A percentile compares a stretch with the other conserved stretches of the same genome.
phyloP scores from a whole-genome alignment of 2,113 vertebrate species.

The Trachemys scripta region DNA sequence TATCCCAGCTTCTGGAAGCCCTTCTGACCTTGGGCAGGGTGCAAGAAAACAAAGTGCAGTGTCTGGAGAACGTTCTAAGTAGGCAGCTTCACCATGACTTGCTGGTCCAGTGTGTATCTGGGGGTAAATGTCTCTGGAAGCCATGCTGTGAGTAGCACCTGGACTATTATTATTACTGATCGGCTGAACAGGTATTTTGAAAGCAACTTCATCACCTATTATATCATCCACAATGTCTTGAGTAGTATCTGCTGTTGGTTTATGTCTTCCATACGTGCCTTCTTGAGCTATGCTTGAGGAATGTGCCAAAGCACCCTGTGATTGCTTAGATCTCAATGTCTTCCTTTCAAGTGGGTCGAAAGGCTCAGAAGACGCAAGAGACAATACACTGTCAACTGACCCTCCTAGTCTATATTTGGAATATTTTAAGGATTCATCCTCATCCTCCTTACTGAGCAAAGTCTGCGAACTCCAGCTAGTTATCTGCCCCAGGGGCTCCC shows the following conservation, averaged over 20 bases:
- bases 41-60: background rate
- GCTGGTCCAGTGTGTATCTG: background rate
- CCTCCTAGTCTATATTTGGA: background rate
- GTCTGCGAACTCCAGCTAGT: background rate
- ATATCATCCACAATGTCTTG: constrained; percentile 36
- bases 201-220: constrained; percentile 37
- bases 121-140: background rate
- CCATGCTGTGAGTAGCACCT: background rate
- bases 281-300: background rate
- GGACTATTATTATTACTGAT: background rate
- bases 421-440: background rate
- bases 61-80: background rate
- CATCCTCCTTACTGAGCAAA: background rate
- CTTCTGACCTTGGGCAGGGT: background rate
- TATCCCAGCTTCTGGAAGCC: background rate
- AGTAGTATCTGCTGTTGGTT: background rate
- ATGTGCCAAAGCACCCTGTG: background rate
- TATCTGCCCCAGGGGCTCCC: background rate
- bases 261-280: background rate
- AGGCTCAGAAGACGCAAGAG: background rate
- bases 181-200: background rate
- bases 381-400: constrained; percentile 19
- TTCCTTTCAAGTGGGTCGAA: constrained; percentile 15
- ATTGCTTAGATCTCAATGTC: background rate
- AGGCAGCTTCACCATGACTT: background rate